phyloP scores from a whole-genome alignment of 2,797 vertebrate genomes.

The Cheirogaleus major region DNA sequence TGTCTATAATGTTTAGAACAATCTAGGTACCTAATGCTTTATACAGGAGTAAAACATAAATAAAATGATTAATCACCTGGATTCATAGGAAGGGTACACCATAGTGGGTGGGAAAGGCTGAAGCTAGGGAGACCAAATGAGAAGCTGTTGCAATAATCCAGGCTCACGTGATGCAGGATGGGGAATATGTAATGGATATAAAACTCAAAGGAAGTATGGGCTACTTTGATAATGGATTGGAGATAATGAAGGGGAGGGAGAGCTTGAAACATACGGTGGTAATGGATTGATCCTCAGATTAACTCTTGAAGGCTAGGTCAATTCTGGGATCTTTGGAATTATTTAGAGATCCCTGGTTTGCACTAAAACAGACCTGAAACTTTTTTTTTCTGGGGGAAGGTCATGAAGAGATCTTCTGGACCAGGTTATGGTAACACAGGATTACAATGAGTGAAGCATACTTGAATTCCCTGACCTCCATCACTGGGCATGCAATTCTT shows the following conservation, averaged over 20 bases:
- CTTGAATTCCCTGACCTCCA: background rate
- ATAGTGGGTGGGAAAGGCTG: background rate
- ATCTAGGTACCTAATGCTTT: background rate
- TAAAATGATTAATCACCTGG: background rate
- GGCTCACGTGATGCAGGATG: background rate
- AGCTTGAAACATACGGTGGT: background rate
- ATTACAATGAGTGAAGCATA: background rate
- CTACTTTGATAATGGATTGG: background rate
- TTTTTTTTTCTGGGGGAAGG: background rate
- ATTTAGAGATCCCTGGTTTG: background rate
- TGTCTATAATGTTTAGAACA: constrained; percentile 29
- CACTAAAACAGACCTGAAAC: background rate
- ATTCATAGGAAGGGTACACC: background rate
- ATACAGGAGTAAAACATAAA: constrained; percentile 7
- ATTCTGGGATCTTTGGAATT: background rate
- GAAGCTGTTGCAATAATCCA: background rate
- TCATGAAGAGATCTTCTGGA: background rate
- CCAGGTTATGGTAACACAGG: background rate
- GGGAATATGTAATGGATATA: background rate
- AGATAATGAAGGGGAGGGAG: background rate
- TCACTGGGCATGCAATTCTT: background rate
- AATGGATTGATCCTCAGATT: background rate
- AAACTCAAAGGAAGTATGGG: background rate
- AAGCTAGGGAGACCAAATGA: background rate
- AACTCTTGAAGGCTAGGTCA: background rate